Conservation (phyloP, 2,888 invertebrate species). For the Melieria crassipennis region DNA sequence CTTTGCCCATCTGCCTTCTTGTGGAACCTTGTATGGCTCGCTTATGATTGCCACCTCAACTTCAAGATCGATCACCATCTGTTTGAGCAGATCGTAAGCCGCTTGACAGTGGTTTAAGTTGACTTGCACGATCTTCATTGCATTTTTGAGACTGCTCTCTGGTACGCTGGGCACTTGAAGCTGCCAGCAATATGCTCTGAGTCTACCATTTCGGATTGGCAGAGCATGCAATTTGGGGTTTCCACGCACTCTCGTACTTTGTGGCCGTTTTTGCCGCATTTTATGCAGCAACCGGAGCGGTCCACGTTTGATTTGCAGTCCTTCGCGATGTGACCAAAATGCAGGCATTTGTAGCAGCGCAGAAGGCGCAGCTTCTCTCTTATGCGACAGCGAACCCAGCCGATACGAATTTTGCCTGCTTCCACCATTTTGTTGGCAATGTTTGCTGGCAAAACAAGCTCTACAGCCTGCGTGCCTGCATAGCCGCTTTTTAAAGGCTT, state of each 20-base stretch:
- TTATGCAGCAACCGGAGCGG: not conserved
- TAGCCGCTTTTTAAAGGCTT: not conserved
- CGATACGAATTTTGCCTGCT: not conserved
- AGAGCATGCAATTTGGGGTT: not conserved
- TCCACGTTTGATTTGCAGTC: not conserved
- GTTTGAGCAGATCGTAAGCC: not conserved
- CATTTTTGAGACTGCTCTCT: no score
- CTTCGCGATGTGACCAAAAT: not conserved
- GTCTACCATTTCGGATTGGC: not conserved
- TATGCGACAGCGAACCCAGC: not conserved
- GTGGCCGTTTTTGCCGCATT: not conserved
- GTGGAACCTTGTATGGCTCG: no score
- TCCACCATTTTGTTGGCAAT: not conserved
- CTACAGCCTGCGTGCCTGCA: not conserved
- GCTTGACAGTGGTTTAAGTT: not conserved
- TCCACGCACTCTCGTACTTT: not conserved
- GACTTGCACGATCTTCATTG: not conserved
- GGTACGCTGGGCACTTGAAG: not conserved
- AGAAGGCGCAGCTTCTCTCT: no score
- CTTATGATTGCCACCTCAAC: no score
- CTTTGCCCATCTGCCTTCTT: not conserved
- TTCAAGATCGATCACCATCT: no score
- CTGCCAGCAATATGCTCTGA: not conserved
- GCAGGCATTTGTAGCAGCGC: not conserved
- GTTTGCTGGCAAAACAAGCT: not conserved